These are phyloP conservation scores for Motacilla alba DNA, from an alignment of 2,113 vertebrate genomes.

Conservation along the genomic window DNA sequence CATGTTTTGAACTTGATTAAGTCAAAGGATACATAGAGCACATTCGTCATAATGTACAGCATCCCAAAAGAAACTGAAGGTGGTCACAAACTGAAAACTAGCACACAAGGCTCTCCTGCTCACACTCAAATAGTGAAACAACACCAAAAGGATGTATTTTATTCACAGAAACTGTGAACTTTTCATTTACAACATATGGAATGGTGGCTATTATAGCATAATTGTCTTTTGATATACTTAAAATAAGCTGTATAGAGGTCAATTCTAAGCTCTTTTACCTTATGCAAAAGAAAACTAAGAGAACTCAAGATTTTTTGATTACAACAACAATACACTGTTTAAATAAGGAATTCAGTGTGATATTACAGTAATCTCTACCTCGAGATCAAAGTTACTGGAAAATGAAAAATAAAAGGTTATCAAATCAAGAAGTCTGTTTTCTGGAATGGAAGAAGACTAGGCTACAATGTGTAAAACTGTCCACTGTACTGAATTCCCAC, in stretches of 20 bases:
- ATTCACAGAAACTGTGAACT: background rate
- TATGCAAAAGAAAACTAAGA: background rate
- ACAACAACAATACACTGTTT: background rate
- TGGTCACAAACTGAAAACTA: background rate
- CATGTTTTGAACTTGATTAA: constrained; percentile 20
- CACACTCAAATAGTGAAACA: background rate
- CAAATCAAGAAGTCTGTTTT: background rate
- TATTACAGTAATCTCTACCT: background rate
- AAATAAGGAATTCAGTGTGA: background rate
- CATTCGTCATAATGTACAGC: background rate
- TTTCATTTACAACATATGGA: background rate
- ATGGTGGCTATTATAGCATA: background rate
- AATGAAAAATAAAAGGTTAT: background rate
- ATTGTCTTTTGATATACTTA: background rate
- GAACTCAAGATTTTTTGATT: background rate
- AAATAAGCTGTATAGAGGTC: background rate
- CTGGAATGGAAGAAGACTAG: background rate
- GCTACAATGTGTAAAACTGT: background rate
- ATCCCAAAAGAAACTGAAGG: background rate
- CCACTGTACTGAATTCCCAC: background rate
- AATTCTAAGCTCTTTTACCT: background rate
- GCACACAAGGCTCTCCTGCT: background rate
- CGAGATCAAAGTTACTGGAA: background rate
- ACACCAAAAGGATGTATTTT: background rate
- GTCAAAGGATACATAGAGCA: background rate